phyloP scores from a whole-genome alignment of 2,113 vertebrate genomes.

The Tringa solitaria region DNA sequence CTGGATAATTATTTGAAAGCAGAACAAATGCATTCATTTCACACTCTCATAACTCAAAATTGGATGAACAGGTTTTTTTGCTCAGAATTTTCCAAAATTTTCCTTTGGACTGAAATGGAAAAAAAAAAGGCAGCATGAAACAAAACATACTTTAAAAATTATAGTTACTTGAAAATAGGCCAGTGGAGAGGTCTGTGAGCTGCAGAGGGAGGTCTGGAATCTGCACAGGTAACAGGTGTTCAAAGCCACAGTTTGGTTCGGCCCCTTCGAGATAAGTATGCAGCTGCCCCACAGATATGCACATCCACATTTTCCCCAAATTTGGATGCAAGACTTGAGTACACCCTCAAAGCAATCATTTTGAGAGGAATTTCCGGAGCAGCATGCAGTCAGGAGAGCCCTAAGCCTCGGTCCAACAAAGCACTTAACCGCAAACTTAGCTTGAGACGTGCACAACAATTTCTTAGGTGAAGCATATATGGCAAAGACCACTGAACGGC shows the following conservation, averaged over 20 bases:
- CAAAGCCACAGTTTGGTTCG: not conserved
- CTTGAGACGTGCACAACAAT: not conserved
- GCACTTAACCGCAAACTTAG: not conserved
- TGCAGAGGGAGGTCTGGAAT: not conserved
- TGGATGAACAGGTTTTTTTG: not conserved
- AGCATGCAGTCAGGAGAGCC: not conserved
- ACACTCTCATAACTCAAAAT: constrained; percentile 38
- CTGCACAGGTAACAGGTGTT: not conserved
- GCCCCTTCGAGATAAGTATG: not conserved
- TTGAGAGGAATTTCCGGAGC: not conserved
- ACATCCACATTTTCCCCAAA: not conserved
- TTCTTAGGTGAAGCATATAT: not conserved
- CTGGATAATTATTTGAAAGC: constrained; percentile 43
- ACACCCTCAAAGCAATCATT: not conserved
- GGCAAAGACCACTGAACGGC: not conserved
- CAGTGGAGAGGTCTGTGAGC: not conserved
- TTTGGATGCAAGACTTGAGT: not conserved
- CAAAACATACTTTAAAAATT: not conserved
- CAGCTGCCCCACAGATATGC: not conserved
- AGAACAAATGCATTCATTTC: constrained; percentile 52
- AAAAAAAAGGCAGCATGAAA: not conserved
- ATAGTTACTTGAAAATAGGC: not conserved
- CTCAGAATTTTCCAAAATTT: constrained; percentile 18
- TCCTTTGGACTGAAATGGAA: constrained; percentile 11
- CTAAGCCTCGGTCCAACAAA: not conserved